Evolutionary conservation across 2,113 vertebrate species (phyloP).

Genomic region (Aphyosemion australe): DNA sequence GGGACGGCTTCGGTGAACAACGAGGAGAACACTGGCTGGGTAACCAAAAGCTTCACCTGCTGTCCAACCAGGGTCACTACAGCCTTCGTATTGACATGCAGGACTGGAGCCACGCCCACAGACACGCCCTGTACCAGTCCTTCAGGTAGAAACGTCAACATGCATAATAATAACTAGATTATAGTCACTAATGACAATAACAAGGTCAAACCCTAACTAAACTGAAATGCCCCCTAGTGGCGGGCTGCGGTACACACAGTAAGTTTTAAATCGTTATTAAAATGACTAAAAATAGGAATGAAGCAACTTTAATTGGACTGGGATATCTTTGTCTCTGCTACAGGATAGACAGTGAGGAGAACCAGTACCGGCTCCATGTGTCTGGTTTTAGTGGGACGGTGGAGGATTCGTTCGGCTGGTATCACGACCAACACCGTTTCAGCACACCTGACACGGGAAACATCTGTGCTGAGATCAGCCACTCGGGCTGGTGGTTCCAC

Average conservation of each 20-base stretch:
- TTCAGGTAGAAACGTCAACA: constrained; percentile 79
- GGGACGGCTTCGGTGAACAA: constrained; percentile 81
- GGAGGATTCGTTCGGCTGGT: constrained; percentile 87
- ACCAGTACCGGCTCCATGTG: constrained; percentile 82
- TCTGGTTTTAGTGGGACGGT: constrained; percentile 83
- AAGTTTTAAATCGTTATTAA: too few relatives aligned
- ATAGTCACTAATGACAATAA: too few relatives aligned
- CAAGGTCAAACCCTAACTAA: too few relatives aligned
- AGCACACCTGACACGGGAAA: constrained; percentile 84
- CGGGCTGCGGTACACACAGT: too few relatives aligned
- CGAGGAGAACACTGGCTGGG: constrained; percentile 85
- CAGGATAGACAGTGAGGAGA: constrained; percentile 81
- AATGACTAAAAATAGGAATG: too few relatives aligned
- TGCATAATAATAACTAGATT: too few relatives aligned
- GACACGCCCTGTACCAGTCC: constrained; percentile 80
- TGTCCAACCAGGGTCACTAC: constrained; percentile 81
- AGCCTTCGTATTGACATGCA: constrained; percentile 83
- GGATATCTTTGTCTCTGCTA: not conserved
- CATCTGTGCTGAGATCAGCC: constrained; percentile 86
- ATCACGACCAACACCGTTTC: constrained; percentile 84
- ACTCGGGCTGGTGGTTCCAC: constrained; percentile 88
- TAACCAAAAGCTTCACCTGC: constrained; percentile 81
- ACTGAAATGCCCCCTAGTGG: too few relatives aligned
- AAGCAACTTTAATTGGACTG: too few relatives aligned
- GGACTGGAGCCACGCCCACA: constrained; percentile 83